A percentile compares a stretch with the other conserved stretches of the same genome.
Conservation (phyloP, 2,888 invertebrate genomes). For the Dorcus parallelipipedus region DNA sequence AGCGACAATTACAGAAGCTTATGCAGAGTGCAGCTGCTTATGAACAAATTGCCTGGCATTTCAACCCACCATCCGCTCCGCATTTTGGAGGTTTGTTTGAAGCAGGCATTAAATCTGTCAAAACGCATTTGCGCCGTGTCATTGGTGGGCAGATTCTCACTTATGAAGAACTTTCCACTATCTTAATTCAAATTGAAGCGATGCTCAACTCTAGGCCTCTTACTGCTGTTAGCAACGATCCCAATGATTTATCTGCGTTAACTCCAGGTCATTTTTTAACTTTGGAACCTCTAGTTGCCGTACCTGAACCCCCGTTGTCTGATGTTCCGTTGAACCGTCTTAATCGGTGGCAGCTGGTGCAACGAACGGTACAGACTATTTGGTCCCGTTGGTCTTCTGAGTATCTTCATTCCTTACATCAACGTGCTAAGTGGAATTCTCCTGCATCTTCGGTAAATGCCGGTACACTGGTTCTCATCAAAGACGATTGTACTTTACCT, state of each 20-base stretch:
- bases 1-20: constrained; percentile 14
- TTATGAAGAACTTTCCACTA: not conserved
- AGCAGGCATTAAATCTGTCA: constrained; percentile 27
- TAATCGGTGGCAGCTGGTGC: constrained; percentile 6
- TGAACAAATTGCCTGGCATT: constrained; percentile 14
- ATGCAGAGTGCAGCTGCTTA: not conserved
- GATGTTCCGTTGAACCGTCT: constrained; percentile 2
- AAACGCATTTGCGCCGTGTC: not conserved
- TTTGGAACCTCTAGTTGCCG: constrained; percentile 9
- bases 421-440: no score
- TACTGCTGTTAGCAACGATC: not conserved
- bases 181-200: not conserved
- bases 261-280: constrained; percentile 31
- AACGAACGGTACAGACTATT: constrained; percentile 14
- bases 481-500: no score
- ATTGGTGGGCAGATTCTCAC: not conserved
- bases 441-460: no score
- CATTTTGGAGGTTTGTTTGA: constrained; percentile 20
- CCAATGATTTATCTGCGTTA: constrained; percentile 11
- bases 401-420: constrained; percentile 4
- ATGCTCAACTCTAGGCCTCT: not conserved
- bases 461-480: no score
- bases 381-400: constrained; percentile 21
- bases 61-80: constrained; percentile 16
- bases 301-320: constrained; percentile 14